Evolutionary conservation across 2,888 invertebrate species (phyloP).

Genomic region (Autographa gamma): DNA sequence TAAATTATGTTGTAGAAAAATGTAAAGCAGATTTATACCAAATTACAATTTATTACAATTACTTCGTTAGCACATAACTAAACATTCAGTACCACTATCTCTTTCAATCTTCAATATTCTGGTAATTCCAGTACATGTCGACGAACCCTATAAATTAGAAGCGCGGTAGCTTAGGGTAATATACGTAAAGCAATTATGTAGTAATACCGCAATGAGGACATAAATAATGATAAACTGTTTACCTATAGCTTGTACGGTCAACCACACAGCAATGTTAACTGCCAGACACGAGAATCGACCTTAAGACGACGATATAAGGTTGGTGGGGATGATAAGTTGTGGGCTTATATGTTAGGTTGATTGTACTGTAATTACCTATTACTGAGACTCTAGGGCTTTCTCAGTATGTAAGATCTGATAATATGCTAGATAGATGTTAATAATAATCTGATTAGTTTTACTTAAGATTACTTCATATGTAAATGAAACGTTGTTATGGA

Average conservation of each 20-base stretch:
- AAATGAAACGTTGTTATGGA: no score
- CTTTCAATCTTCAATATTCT: conserved; percentile 22
- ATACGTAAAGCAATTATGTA: conserved; percentile 46
- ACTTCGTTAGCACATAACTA: background rate
- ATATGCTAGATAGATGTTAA: background rate
- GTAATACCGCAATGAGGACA: conserved; percentile 37
- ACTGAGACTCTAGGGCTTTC: background rate
- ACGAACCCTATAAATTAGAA: conserved; percentile 43
- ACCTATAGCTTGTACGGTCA: conserved; percentile 31
- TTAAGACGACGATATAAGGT: background rate
- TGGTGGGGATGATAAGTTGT: background rate
- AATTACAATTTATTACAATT: background rate
- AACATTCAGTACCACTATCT: background rate
- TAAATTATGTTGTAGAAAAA: no score
- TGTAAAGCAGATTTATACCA: background rate
- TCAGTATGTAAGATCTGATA: background rate
- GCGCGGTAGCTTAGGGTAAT: conserved; percentile 41
- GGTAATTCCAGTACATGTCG: conserved; percentile 33
- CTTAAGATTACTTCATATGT: background rate
- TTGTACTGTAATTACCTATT: conserved; percentile 3
- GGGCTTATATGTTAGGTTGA: background rate
- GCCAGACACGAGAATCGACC: background rate
- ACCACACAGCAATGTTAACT: background rate
- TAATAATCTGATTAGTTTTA: background rate
- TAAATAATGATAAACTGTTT: conserved; percentile 45